A percentile compares a stretch with the other conserved stretches of the same genome.
These are phyloP conservation scores for Harpia harpyja DNA, from an alignment of 2,797 vertebrate species.

Conservation along the genomic window DNA sequence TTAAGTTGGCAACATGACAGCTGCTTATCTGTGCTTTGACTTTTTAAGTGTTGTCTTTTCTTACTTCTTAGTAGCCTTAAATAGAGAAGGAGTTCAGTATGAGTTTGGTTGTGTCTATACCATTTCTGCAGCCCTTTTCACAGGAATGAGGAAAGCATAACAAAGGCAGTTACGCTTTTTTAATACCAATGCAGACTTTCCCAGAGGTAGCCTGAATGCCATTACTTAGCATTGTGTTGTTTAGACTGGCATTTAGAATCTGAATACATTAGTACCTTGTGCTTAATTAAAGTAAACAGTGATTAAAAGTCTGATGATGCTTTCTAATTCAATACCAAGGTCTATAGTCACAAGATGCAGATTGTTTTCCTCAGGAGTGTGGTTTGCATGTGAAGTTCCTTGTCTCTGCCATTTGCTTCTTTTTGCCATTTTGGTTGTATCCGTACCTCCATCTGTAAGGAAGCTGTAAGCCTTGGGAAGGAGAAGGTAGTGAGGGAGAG, in stretches of 20 bases:
- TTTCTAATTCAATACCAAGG: slow-evolving; percentile 14
- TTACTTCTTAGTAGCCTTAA: background rate
- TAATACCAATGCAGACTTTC: background rate
- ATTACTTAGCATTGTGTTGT: background rate
- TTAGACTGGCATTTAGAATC: slow-evolving; percentile 33
- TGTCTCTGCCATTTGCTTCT: background rate
- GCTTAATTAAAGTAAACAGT: slow-evolving; percentile 44
- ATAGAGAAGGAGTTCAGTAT: background rate
- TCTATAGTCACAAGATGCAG: background rate
- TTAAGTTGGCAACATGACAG: background rate
- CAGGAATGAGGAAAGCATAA: background rate
- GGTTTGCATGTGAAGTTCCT: background rate
- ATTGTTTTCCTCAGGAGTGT: background rate
- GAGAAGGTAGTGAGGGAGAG: background rate
- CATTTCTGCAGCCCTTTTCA: background rate
- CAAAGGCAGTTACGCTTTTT: background rate
- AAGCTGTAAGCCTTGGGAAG: background rate
- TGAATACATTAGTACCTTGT: slow-evolving; percentile 29
- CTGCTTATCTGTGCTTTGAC: background rate
- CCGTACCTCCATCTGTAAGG: background rate
- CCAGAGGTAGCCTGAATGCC: background rate
- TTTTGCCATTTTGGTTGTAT: background rate
- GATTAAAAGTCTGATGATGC: slow-evolving; percentile 39
- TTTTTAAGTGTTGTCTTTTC: background rate
- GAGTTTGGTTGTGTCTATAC: background rate